A percentile compares a stretch with the other conserved stretches of the same genome.
Conservation (phyloP, 2,888 invertebrate genomes). For the Leptinotarsa juncta region DNA sequence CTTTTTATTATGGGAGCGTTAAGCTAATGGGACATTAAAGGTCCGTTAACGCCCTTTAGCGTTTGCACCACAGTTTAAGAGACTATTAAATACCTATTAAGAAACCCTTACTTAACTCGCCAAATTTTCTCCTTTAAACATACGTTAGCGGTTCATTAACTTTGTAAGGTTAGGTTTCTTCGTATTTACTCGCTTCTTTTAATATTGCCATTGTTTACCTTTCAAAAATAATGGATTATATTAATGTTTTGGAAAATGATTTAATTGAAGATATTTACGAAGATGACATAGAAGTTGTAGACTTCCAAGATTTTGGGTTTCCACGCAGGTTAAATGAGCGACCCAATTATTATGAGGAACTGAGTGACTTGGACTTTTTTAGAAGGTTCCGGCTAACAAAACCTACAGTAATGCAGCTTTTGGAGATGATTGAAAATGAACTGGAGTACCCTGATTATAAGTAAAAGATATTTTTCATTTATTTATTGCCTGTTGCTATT, state of each 20-base stretch:
- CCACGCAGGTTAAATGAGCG: conserved; percentile 10
- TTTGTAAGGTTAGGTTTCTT: conserved; percentile 2
- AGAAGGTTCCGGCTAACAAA: conserved; percentile 21
- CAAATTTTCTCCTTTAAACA: conserved; percentile 2
- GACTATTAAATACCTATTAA: conserved; percentile 1
- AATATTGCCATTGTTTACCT: too few relatives aligned
- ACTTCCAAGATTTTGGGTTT: conserved; percentile 16
- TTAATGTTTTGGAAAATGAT: conserved; percentile 8
- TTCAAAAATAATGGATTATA: not conserved
- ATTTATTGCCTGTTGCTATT: not conserved
- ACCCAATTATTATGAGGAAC: conserved; percentile 19
- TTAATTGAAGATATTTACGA: conserved; percentile 3
- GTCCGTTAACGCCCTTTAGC: not conserved
- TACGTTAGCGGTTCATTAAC: conserved; percentile 3
- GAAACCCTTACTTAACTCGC: conserved; percentile 7
- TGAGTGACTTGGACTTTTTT: conserved; percentile 20
- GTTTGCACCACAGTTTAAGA: conserved; percentile 4
- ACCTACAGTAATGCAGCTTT: conserved; percentile 23
- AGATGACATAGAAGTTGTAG: conserved; percentile 10
- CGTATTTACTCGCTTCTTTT: not conserved
- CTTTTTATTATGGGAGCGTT: conserved; percentile 9
- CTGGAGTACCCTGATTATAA: conserved; percentile 25
- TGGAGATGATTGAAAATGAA: conserved; percentile 19
- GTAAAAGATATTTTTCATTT: conserved; percentile 22
- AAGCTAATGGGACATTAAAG: conserved; percentile 6